Percentiles rank a stretch among this genome's conserved stretches.
Evolutionary conservation across 2,888 invertebrate genomes (phyloP).

Genomic region (Lissocephala sabroskyi): DNA sequence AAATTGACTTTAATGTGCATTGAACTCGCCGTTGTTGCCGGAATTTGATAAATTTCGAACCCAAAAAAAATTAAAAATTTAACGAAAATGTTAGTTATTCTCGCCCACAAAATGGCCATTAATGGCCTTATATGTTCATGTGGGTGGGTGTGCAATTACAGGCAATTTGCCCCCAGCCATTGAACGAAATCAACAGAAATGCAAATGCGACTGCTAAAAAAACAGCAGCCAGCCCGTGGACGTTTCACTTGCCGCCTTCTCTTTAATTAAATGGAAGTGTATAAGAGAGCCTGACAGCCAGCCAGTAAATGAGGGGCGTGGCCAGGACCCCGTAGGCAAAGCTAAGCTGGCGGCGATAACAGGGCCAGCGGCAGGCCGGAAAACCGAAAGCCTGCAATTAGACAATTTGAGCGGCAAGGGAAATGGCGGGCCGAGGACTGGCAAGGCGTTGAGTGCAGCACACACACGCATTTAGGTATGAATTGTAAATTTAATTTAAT

Average conservation of each 20-base stretch:
- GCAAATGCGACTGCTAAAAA: slow-evolving; percentile 7
- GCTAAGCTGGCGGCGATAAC: neutral
- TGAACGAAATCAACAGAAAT: slow-evolving; percentile 4
- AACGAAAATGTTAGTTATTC: no score
- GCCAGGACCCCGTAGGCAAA: neutral
- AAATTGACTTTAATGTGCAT: no score
- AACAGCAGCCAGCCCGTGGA: no score
- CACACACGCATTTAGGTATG: slow-evolving; percentile 26
- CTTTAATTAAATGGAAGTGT: slow-evolving; percentile 6
- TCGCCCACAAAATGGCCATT: no score
- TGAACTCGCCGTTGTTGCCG: no score
- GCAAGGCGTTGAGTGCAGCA: no score
- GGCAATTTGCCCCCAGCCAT: no score
- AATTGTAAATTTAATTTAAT: slow-evolving; percentile 58
- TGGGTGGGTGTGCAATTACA: no score
- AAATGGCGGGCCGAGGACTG: no score
- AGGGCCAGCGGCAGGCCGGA: slow-evolving; percentile 1
- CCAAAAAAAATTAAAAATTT: no score
- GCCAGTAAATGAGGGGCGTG: neutral
- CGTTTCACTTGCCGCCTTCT: neutral
- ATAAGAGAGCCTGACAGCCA: neutral
- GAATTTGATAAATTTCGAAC: no score
- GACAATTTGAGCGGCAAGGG: slow-evolving; percentile 6
- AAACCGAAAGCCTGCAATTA: slow-evolving; percentile 21
- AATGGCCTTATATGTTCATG: no score